phyloP scores from a whole-genome alignment of 2,888 invertebrate genomes.

The Hoplodrina blanda region DNA sequence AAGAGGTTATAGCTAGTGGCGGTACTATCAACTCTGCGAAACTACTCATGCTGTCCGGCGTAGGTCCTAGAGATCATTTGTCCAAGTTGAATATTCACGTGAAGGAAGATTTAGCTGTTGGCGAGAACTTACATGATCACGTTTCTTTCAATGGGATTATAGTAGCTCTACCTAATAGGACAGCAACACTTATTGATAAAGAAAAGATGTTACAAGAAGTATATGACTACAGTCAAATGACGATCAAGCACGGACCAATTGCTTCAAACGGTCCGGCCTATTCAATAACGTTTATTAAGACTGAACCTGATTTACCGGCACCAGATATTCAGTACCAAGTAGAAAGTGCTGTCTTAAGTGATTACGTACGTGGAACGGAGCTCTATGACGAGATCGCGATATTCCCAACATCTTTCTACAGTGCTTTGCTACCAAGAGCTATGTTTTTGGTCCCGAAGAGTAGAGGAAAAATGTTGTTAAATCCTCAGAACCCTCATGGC shows the following conservation, averaged over 20 bases:
- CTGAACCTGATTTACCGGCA: constrained; percentile 80
- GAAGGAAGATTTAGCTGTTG: constrained; percentile 78
- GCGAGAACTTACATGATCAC: constrained; percentile 83
- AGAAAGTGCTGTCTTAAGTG: constrained; percentile 84
- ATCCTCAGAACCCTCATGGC: constrained; percentile 92
- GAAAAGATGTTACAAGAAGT: constrained; percentile 81
- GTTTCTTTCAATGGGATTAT: constrained; percentile 85
- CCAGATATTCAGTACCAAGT: constrained; percentile 92
- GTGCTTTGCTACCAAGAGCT: constrained; percentile 89
- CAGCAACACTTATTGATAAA: constrained; percentile 82
- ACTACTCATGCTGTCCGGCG: constrained; percentile 81
- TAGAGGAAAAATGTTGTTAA: constrained; percentile 91
- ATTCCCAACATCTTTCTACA: constrained; percentile 90
- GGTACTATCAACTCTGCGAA: constrained; percentile 80
- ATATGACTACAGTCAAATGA: constrained; percentile 75
- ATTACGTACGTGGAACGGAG: constrained; percentile 88
- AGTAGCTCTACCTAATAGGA: constrained; percentile 87
- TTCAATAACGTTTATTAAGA: constrained; percentile 90
- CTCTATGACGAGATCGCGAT: constrained; percentile 70
- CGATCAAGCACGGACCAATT: constrained; percentile 85
- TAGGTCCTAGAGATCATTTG: constrained; percentile 72
- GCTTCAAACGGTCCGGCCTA: constrained; percentile 89
- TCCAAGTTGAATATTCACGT: constrained; percentile 59
- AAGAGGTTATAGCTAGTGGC: constrained; percentile 79
- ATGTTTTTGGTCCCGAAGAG: constrained; percentile 91